Base-by-base conservation (phyloP, 2,888 invertebrate genomes). In the Aspidapion aeneum region DNA sequence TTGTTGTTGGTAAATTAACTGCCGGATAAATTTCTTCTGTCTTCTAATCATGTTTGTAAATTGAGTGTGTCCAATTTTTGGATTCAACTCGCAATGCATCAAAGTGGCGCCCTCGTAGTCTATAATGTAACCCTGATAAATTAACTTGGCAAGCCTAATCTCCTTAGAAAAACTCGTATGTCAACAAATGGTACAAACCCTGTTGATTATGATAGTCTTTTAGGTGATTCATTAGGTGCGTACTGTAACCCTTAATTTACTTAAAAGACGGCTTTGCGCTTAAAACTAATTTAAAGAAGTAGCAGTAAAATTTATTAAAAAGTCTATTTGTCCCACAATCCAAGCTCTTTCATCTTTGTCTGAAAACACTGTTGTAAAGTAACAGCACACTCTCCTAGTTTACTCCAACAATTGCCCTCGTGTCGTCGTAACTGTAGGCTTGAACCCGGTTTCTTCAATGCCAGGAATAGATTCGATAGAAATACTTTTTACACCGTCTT, bases 151-250 rank as follows among this genome's bases (percentile, higher is more conserved):
- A 58, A 80, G 81, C 78, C 94, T 94, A 16, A 99, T 97, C 72
- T 97, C 96, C 77, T 94, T 94, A 58, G 96, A 96, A 81, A 99
- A 99, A 0, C 98, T 98, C 98, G 78, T 94, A 99, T 0, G 98
- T 98, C 5, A 99, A 86, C 78, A 98, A 94, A 80, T 98, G 95
- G 49, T 91, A 83, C 60, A 98, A 91, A 65, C 91, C 92, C 74
- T 93, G 92, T 68, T 91, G 86, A 22, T 96, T 92, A 80, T 98
- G 97, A 77, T 97, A 96, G 76, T 98, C 97, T 77, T 99, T 99
- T 19, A 99, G 84, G 77, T 98, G 98, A 80, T 99, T 99, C 98
- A 99, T 99, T 72, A 99, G 84, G 78, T 98, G 97, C 0, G 98
- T 97, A 0, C 99, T 98, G 79, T 99, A 99, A 2, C 98, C 98